Evolutionary conservation across 2,113 vertebrate genomes (phyloP).

Genomic region (Trichomycterus rosablanca): DNA sequence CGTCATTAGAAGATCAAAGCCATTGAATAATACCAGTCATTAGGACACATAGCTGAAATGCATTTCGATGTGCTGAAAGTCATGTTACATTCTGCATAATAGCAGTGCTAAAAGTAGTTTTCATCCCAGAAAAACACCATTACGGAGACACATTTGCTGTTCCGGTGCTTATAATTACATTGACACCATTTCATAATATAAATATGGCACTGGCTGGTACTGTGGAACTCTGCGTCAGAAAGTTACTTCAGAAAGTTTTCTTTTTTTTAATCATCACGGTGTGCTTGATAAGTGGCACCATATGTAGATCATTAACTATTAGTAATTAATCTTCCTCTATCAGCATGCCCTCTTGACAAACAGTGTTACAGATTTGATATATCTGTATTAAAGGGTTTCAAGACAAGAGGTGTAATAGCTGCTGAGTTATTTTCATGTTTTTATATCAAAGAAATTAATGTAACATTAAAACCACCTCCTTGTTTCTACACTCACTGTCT

Average conservation of each 20-base stretch:
- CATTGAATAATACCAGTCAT: not conserved
- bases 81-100: no score
- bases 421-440: not conserved
- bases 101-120: no score
- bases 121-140: not conserved
- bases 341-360: slow-evolving; percentile 10
- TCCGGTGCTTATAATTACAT: not conserved
- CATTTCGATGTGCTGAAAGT: not conserved
- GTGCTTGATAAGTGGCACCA: not conserved
- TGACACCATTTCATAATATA: not conserved
- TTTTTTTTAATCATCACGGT: slow-evolving; percentile 2
- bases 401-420: slow-evolving; percentile 8
- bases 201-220: not conserved
- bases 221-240: no score
- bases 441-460: not conserved
- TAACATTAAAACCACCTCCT: not conserved
- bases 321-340: not conserved
- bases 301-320: slow-evolving; percentile 19
- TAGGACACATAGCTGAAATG: not conserved
- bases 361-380: not conserved
- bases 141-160: no score
- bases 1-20: slow-evolving; percentile 19
- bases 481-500: not conserved
- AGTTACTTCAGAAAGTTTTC: no score
- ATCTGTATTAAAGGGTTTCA: not conserved